Percentiles rank a stretch among this genome's conserved stretches.
Conservation (phyloP, 2,113 vertebrate species). For the Myotis davidii region DNA sequence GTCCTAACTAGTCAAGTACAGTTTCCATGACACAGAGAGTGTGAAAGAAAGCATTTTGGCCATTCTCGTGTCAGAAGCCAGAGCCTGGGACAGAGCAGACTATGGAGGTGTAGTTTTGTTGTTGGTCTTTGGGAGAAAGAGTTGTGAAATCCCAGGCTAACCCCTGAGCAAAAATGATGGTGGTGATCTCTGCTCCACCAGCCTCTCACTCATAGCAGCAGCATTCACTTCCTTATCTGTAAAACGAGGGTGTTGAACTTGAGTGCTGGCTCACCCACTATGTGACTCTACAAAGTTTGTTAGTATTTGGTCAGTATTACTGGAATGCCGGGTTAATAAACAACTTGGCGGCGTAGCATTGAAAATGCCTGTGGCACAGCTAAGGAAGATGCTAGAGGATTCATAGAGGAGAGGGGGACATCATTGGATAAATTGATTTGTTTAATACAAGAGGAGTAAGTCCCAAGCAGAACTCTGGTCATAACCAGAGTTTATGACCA, state of each 20-base stretch:
- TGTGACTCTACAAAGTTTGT: not conserved
- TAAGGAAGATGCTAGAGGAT: not conserved
- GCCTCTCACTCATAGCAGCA: not conserved
- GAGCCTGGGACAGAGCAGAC: not conserved
- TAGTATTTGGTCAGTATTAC: not conserved
- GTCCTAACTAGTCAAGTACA: not conserved
- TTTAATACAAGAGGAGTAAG: not conserved
- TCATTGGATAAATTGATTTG: not conserved
- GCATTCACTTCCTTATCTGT: not conserved
- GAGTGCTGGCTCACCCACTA: not conserved
- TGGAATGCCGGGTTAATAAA: not conserved
- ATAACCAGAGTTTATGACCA: not conserved
- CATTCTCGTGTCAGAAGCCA: not conserved
- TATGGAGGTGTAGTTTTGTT: not conserved
- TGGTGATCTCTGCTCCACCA: not conserved
- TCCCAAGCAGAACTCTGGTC: not conserved
- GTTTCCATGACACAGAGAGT: not conserved
- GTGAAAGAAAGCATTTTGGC: not conserved
- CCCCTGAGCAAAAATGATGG: not conserved
- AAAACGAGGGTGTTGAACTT: not conserved
- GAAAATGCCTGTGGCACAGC: not conserved
- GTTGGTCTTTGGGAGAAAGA: not conserved
- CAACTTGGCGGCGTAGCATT: not conserved
- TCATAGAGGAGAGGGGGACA: not conserved
- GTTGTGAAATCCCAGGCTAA: not conserved